Percentiles rank a stretch among this genome's conserved stretches.
Evolutionary conservation across 92 coral and sea anemone species (phyloP).

Genomic region (Palythoa caribaeorum): DNA sequence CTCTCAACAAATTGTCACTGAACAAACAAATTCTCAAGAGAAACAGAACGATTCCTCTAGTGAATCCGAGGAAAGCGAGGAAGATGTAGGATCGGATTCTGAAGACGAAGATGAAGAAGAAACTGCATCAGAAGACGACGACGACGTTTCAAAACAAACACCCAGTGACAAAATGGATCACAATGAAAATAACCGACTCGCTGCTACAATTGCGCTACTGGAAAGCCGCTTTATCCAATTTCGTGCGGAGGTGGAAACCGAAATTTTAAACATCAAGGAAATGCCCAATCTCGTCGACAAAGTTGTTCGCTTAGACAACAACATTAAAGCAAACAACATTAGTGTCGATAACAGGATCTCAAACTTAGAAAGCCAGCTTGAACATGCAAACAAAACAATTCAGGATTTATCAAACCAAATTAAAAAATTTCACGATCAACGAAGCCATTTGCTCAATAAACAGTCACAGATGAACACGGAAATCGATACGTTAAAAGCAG

Average conservation of each 20-base stretch:
- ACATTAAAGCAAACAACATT: constrained; percentile 45
- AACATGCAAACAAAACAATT: constrained; percentile 36
- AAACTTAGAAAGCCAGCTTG: constrained; percentile 42
- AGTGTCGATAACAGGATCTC: constrained; percentile 45
- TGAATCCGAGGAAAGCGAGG: constrained; percentile 18
- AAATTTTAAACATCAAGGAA: constrained; percentile 29
- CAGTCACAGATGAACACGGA: constrained; percentile 54
- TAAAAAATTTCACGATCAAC: constrained; percentile 59
- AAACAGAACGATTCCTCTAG: constrained; percentile 26
- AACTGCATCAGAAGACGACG: constrained; percentile 2
- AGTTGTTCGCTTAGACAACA: constrained; percentile 55
- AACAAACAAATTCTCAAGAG: not conserved
- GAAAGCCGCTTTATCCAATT: constrained; percentile 39
- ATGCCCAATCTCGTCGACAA: constrained; percentile 37
- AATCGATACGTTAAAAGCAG: constrained; percentile 42
- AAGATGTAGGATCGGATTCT: constrained; percentile 3
- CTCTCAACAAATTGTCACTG: constrained; percentile 31
- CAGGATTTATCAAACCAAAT: constrained; percentile 47
- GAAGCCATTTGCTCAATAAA: constrained; percentile 31
- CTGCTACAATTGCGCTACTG: constrained; percentile 36
- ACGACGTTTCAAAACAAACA: constrained; percentile 22
- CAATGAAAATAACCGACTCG: constrained; percentile 22
- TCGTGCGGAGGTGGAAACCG: constrained; percentile 37
- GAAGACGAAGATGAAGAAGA: constrained; percentile 35
- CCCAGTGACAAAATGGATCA: constrained; percentile 30